A percentile compares a stretch with the other conserved stretches of the same genome.
Conservation (phyloP, 1,140 invertebrate species). For the Phymastichus coffea region DNA sequence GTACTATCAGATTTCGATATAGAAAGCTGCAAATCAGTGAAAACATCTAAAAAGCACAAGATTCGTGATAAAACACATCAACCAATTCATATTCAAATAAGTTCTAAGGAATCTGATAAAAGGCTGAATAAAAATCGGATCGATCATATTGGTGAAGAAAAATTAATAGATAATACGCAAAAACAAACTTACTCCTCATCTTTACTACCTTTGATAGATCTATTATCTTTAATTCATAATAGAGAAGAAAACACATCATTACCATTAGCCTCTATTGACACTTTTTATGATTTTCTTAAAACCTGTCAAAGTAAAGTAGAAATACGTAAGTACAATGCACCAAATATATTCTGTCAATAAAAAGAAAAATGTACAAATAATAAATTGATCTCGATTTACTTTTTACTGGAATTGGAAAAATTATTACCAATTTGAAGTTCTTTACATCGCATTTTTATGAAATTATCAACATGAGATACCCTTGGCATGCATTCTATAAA, state of each 20-base stretch:
- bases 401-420: not conserved
- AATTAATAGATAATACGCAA: not conserved
- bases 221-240: conserved; percentile 39
- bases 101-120: conserved; percentile 14
- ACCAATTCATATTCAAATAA: not conserved
- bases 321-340: conserved; percentile 20
- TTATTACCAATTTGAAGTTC: too few species aligned
- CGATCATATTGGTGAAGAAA: not conserved
- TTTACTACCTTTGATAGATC: conserved; percentile 45
- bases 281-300: conserved; percentile 33
- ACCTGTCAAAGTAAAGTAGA: conserved; percentile 29
- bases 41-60: not conserved
- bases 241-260: conserved; percentile 37
- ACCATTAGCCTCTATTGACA: conserved; percentile 25
- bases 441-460: too few species aligned
- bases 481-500: too few species aligned
- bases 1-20: conserved; percentile 44
- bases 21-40: conserved; percentile 32
- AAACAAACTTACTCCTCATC: conserved; percentile 39
- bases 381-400: too few species aligned
- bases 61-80: not conserved
- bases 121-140: not conserved
- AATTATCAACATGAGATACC: too few species aligned
- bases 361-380: too few species aligned
- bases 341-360: too few species aligned